Conservation (phyloP, 2,888 invertebrate genomes). For the Ormyrus pomaceus region DNA sequence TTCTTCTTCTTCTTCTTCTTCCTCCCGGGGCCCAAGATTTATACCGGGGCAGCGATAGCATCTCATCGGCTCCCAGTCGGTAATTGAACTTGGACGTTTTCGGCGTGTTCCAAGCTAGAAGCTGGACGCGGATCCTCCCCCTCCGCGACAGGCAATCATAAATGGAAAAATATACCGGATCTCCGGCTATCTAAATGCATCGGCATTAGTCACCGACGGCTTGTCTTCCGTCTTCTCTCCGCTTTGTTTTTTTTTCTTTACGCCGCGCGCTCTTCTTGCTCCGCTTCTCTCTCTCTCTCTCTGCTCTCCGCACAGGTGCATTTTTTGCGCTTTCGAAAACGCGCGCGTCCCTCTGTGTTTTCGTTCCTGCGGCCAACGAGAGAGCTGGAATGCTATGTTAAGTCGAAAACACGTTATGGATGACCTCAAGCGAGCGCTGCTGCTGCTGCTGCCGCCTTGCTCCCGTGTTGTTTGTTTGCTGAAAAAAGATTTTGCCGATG, state of each 20-base stretch:
- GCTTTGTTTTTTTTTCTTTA: not conserved
- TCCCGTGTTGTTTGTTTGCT: constrained; percentile 38
- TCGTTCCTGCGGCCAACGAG: constrained; percentile 10
- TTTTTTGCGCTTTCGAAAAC: constrained; percentile 30
- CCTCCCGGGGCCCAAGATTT: constrained; percentile 49
- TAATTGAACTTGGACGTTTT: constrained; percentile 59
- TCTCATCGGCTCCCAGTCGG: constrained; percentile 58
- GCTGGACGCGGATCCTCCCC: constrained; percentile 20
- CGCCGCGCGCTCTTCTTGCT: not conserved
- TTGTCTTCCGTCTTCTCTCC: constrained; percentile 31
- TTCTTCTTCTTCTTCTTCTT: constrained; percentile 12
- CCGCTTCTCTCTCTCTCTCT: constrained; percentile 1
- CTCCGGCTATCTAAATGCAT: constrained; percentile 54
- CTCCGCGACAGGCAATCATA: constrained; percentile 53
- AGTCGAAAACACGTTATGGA: constrained; percentile 50
- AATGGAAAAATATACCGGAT: constrained; percentile 54
- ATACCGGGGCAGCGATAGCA: constrained; percentile 55
- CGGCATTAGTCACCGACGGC: constrained; percentile 53
- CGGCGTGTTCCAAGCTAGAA: constrained; percentile 51
- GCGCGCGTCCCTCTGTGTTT: not conserved
- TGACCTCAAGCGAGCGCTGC: constrained; percentile 33
- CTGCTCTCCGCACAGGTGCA: constrained; percentile 6
- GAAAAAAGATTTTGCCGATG: constrained; percentile 12
- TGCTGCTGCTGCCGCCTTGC: constrained; percentile 6
- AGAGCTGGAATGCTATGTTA: constrained; percentile 27